Evolutionary conservation across 2,888 invertebrate species (phyloP), one percentile per base, ranked within the genome.

Genomic region (Drosophila cognata): DNA sequence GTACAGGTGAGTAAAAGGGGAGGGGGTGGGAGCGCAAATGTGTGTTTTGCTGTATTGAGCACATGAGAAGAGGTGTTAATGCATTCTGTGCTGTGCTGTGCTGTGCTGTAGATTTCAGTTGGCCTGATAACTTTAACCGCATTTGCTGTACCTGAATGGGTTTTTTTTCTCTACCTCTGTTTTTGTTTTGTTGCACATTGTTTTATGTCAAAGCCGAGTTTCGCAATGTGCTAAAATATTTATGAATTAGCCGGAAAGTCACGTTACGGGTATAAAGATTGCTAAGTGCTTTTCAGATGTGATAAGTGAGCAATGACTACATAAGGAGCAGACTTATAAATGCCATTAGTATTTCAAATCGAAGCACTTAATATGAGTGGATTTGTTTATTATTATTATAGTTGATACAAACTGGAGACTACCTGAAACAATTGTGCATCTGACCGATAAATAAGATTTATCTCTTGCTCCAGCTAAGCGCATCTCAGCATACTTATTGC

Each of bases 61-160:
- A 72, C 64, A 63, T 52, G 74, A 71, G 63, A 84, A 71, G 63
- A 84, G 87, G 84, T 90, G 87, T 88, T 74, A 81, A 83, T 77
- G 81, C 81, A 74, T 86, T 90, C 65, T 4, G 35, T 5, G 36
- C 18, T 36, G 33, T 43, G 18, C 41, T 36, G 33, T 43, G 18
- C 41, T 41, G 41, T 41, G 64, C 38, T 70, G 65, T 79, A 68
- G 82, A 76, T 79, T 65, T 66, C 33, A 67, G 59, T 64, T 61
- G 62, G 71, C 53, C 71, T 58, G 71, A 88, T 82, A 71, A 79
- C 65, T 64, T 51, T 36, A 77, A 57, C 36, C 51, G 57, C 38
- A 48, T 74, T 74, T 58, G 29, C 48, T 41, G 38, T 63, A 60
- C 50, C 28, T 65, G 64, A 25, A 28, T n/a, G 55, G 25, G 46